These are phyloP conservation scores for Hypena proboscidalis DNA, from an alignment of 2,888 invertebrate genomes.

Conservation along the genomic window DNA sequence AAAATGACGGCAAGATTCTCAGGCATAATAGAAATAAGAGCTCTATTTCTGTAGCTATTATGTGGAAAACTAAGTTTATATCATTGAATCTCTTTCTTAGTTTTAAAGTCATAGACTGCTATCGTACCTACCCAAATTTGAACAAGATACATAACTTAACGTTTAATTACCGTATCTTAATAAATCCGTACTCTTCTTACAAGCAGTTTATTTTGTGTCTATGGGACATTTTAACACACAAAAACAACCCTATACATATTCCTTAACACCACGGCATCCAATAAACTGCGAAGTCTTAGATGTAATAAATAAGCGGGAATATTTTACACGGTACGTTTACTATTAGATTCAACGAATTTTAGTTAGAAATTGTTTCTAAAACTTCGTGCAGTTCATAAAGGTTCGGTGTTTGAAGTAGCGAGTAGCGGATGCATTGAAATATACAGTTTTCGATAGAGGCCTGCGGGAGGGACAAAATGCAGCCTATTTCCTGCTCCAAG, in stretches of 20 bases:
- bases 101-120: too few species aligned
- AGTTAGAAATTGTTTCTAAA: slow-evolving; percentile 56
- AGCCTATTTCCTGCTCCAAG: too few species aligned
- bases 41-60: too few species aligned
- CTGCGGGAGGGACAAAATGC: too few species aligned
- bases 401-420: background rate
- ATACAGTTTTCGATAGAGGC: background rate
- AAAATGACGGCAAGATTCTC: too few species aligned
- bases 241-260: slow-evolving; percentile 15
- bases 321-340: slow-evolving; percentile 58
- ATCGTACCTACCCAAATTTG: too few species aligned
- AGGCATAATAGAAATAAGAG: too few species aligned
- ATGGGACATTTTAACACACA: background rate
- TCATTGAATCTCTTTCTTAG: too few species aligned
- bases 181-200: too few species aligned
- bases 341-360: slow-evolving; percentile 57
- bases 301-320: slow-evolving; percentile 50
- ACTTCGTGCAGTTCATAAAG: slow-evolving; percentile 41
- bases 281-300: slow-evolving; percentile 27
- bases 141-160: too few species aligned
- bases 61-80: too few species aligned
- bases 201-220: background rate
- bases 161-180: too few species aligned
- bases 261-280: slow-evolving; percentile 15
- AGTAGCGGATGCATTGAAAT: background rate